Evolutionary conservation across 2,888 invertebrate genomes (phyloP).

Genomic region (Hyppa rectilinea): DNA sequence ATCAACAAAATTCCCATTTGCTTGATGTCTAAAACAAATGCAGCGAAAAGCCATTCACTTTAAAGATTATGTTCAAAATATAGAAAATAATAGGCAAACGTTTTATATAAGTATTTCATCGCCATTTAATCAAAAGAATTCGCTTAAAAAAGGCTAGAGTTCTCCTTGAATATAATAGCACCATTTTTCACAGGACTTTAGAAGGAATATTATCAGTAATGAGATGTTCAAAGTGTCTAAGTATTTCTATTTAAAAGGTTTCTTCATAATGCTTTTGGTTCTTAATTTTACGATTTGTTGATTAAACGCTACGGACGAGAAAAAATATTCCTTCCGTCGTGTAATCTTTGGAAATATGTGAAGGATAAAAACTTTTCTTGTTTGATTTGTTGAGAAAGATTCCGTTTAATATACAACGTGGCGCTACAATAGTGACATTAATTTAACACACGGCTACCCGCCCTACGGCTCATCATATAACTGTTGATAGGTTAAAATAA

Average conservation of each 20-base stretch:
- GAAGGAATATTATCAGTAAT: conserved; percentile 61
- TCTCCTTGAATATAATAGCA: conserved; percentile 57
- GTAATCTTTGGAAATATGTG: neutral
- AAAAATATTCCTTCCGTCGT: conserved; percentile 7
- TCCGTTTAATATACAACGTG: too few species aligned
- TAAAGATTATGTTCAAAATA: conserved; percentile 16
- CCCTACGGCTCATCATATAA: too few species aligned
- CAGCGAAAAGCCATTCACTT: conserved; percentile 6
- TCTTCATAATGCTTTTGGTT: conserved; percentile 38
- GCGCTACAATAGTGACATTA: too few species aligned
- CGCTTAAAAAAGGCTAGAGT: conserved; percentile 39
- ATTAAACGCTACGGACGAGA: conserved; percentile 30
- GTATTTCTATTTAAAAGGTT: conserved; percentile 50
- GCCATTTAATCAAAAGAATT: conserved; percentile 61
- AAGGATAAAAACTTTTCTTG: conserved; percentile 3
- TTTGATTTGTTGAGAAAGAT: neutral
- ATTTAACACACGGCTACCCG: too few species aligned
- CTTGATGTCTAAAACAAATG: neutral
- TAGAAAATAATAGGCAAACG: conserved; percentile 15
- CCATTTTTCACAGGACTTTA: conserved; percentile 63
- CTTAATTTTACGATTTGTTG: conserved; percentile 57
- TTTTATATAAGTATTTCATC: conserved; percentile 51
- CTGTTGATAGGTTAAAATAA: too few species aligned
- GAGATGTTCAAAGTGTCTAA: conserved; percentile 48
- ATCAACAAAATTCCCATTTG: neutral